Evolutionary conservation across 2,797 vertebrate genomes (phyloP), one percentile per base, ranked within the genome.

Genomic region (Pseudochromis fuscus): DNA sequence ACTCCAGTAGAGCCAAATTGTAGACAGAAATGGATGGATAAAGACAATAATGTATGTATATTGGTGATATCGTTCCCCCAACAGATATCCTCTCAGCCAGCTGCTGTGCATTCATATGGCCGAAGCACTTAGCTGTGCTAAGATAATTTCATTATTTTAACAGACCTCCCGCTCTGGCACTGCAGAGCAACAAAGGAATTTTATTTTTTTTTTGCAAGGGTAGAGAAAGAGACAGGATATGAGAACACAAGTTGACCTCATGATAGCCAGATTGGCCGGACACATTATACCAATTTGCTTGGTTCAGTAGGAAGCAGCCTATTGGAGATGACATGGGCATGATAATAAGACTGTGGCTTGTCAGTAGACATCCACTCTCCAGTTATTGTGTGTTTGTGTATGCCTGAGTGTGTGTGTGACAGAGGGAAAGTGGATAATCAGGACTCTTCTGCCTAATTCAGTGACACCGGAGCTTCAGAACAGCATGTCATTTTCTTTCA

Each of bases 221-320:
- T 7, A 63, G 33, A 69, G 44, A 80, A 63, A 72, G 68, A 72
- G 74, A 77, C 80, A 84, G 88, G 84, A 91, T 89, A 89, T 88
- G 86, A 90, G 83, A 88, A 88, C 89, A 86, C 86, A 84, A 81
- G 71, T 85, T 90, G 85, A 85, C 91, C 88, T 86, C 85, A 37
- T 72, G 83, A 84, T 77, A 64, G 78, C 53, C 87, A 79, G 85
- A 89, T 81, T 75, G 87, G 61, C 82, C 56, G 78, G 86, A 87
- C 80, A 86, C 88, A 91, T 92, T 91, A 85, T 79, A 83, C 80
- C 85, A 89, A 92, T 93, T 91, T 90, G 58, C 79, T 59, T 61
- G 52, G 69, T 84, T 87, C 74, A 87, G 79, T 82, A 81, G 79
- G 86, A 88, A 79, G 61, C 75, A 77, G 75, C 56, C 72, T 24